Percentiles rank a stretch among this genome's conserved stretches.
These are phyloP conservation scores for Gymnorhina tibicen DNA, from an alignment of 2,113 vertebrate species.

Conservation along the genomic window DNA sequence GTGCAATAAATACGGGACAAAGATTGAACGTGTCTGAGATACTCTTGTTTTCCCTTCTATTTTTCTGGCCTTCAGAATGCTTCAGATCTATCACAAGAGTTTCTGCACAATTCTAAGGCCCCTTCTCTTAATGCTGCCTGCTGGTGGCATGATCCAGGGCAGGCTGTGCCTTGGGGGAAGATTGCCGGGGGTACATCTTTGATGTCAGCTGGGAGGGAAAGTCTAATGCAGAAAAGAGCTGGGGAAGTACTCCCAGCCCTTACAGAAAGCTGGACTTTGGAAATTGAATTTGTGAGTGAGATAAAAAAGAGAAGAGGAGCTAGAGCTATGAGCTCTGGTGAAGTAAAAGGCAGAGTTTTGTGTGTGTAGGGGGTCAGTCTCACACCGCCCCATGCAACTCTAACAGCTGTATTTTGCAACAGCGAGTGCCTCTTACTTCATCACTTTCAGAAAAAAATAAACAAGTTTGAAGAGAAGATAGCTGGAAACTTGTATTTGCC, in stretches of 20 bases:
- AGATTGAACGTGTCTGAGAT: background rate
- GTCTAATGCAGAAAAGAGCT: background rate
- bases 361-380: rapidly evolving
- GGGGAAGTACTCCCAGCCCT: background rate
- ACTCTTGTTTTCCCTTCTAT: background rate
- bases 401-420: background rate
- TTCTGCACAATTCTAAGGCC: background rate
- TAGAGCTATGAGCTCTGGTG: background rate
- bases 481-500: background rate
- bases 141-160: background rate
- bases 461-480: background rate
- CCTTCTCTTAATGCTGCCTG: background rate
- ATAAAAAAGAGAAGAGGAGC: background rate
- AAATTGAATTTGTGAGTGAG: background rate
- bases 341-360: background rate
- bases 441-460: background rate
- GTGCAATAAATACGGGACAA: background rate
- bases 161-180: background rate
- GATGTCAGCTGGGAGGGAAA: background rate
- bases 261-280: background rate
- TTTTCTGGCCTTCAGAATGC: background rate
- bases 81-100: background rate
- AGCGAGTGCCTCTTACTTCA: background rate
- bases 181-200: background rate
- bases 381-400: background rate